Base-by-base conservation (phyloP, 2,113 vertebrate genomes). In the Canis aureus region DNA sequence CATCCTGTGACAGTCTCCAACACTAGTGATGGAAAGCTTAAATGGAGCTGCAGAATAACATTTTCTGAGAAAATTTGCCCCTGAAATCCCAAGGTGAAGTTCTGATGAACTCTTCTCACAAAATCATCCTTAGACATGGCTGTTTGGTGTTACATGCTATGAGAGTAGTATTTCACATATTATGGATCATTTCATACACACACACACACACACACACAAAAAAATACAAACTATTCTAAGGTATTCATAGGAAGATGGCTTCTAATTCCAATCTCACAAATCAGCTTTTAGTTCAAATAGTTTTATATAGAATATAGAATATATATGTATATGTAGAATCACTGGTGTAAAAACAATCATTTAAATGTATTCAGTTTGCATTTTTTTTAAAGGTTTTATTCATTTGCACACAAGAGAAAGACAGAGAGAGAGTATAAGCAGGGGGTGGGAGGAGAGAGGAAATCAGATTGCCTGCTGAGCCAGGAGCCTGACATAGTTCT, bases 221-320 rank as follows among this genome's bases (percentile, higher is more conserved):
- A 49, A 25, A 11, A 32, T 9, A 29, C 11, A 29, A 76, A 55
- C 1, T 57, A 73, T 86, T 89, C n/a, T 23, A 85, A 88, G 64
- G 43, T 62, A 83, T 25, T 74, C 74, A 67, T 29, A 49, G 76
- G 10, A 85, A 94, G 97, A 55, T 49, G 5, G 0, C 25, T 78
- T 35, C 3, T 57, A 51, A 11, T 23, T 5, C 57, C 16, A 64
- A 92, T 66, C 92, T 91, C 81, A 81, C 11, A 85, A 84, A 81
- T 29, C 22, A 94, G 49, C 25, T 64, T 89, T 88, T 74, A 92
- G 4, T 84, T 79, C 3, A 55, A 83, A 96, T 49, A 83, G 95
- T 55, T 35, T 27, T 78, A 25, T 67, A 38, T 10, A 80, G 10
- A 95, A 35, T 22, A 73, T 38, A 22, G 69, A 73, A 93, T 62